A percentile compares a stretch with the other conserved stretches of the same genome.
These are phyloP conservation scores for Karalla daura DNA, from an alignment of 2,797 vertebrate species.

Conservation along the genomic window DNA sequence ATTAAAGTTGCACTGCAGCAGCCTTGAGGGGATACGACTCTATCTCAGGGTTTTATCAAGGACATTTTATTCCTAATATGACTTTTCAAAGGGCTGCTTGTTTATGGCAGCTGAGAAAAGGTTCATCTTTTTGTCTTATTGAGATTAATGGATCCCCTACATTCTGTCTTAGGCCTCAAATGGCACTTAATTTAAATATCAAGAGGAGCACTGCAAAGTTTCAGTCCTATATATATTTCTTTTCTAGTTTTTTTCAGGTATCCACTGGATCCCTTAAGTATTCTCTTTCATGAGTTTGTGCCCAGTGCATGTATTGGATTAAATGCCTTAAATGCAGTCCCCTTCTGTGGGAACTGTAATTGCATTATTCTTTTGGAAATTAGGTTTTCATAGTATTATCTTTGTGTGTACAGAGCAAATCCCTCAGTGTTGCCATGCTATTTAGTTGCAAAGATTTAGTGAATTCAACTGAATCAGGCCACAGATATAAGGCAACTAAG, in stretches of 20 bases:
- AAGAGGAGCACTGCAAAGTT: not conserved
- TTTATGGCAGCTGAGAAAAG: constrained; percentile 26
- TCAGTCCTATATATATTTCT: no score
- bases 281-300: not conserved
- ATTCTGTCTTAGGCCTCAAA: constrained; percentile 14
- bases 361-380: not conserved
- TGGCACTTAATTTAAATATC: constrained; percentile 18
- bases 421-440: not conserved
- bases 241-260: not conserved
- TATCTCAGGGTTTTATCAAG: constrained; percentile 62
- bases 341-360: not conserved
- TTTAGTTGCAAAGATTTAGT: constrained; percentile 1
- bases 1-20: constrained; percentile 53
- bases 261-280: not conserved
- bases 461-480: constrained; percentile 23
- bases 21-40: constrained; percentile 45
- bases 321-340: not conserved
- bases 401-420: not conserved
- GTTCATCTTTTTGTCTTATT: constrained; percentile 35
- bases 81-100: constrained; percentile 52
- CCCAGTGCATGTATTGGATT: not conserved
- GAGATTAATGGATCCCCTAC: constrained; percentile 35
- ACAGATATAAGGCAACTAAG: not conserved
- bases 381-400: not conserved
- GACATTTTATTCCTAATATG: constrained; percentile 52